phyloP scores from a whole-genome alignment of 2,797 vertebrate genomes.

The Smutsia temminckii region DNA sequence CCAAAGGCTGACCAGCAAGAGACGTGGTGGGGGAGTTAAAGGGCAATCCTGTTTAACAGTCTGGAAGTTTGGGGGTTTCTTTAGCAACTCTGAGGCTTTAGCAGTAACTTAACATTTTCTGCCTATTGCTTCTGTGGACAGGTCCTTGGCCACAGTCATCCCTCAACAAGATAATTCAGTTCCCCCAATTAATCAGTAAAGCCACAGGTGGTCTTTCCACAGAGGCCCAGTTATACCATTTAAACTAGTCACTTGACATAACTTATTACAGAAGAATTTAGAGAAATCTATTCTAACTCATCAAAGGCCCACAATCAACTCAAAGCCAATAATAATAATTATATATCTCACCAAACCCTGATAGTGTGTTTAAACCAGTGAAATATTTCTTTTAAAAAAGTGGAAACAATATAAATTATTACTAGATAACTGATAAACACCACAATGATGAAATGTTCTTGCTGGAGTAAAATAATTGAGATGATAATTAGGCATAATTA shows the following conservation, averaged over 20 bases:
- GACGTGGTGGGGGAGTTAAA: neutral
- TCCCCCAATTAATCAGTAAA: slow-evolving; percentile 20
- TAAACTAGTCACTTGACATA: slow-evolving; percentile 1
- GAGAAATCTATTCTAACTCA: slow-evolving; percentile 34
- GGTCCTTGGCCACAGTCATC: neutral
- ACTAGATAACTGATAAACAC: slow-evolving; percentile 73
- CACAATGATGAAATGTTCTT: slow-evolving; percentile 63
- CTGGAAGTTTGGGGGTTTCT: neutral
- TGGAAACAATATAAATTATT: slow-evolving; percentile 69
- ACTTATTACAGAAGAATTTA: neutral
- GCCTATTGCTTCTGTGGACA: neutral
- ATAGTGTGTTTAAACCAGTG: slow-evolving; percentile 40
- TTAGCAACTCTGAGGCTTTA: neutral
- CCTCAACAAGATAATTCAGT: neutral
- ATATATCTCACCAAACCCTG: slow-evolving; percentile 16
- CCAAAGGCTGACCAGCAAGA: neutral
- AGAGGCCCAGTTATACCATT: neutral
- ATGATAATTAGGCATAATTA: slow-evolving; percentile 78
- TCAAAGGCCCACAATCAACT: neutral
- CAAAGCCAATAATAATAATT: slow-evolving; percentile 60
- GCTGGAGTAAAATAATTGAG: slow-evolving; percentile 71
- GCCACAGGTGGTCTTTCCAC: neutral
- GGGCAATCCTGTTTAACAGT: neutral
- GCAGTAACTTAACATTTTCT: neutral
- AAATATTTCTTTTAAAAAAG: slow-evolving; percentile 65